phyloP scores from a whole-genome alignment of 2,113 vertebrate genomes.

The Clinocottus analis region DNA sequence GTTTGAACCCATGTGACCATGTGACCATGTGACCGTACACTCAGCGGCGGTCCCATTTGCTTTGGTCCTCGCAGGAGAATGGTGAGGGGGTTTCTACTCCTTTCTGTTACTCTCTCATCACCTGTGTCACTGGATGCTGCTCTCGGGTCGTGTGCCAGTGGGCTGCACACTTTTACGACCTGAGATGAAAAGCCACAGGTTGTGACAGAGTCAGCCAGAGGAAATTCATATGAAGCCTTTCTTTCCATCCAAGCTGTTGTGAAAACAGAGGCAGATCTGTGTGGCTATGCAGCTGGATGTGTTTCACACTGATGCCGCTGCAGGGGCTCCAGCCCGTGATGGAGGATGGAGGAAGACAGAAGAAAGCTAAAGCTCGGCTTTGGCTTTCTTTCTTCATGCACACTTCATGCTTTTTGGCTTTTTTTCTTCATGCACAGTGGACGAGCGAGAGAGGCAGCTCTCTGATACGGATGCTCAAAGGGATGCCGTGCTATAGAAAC shows the following conservation, averaged over 20 bases:
- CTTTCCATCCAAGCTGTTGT: conserved; percentile 15
- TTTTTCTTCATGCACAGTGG: background rate
- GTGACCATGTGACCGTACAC: conserved; percentile 14
- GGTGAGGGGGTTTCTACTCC: background rate
- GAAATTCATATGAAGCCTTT: conserved; percentile 7
- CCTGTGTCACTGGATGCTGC: background rate
- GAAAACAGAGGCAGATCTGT: conserved; percentile 13
- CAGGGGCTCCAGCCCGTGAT: background rate
- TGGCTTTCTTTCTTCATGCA: no score
- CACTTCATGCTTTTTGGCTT: no score
- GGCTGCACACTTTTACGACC: no score
- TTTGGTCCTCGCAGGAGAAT: background rate
- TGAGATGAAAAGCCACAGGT: conserved; percentile 32
- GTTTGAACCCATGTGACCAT: conserved; percentile 6
- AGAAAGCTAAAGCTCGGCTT: conserved; percentile 4
- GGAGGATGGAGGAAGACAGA: background rate
- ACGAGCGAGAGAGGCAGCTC: background rate
- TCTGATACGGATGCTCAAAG: background rate
- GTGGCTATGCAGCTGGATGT: conserved; percentile 16
- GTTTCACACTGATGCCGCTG: conserved; percentile 9
- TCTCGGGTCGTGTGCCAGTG: background rate
- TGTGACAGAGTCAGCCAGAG: background rate
- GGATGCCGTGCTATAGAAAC: background rate
- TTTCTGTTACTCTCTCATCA: conserved; percentile 7
- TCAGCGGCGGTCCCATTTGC: background rate